Conservation (phyloP, 2,113 vertebrate species). For the Silurus glanis region DNA sequence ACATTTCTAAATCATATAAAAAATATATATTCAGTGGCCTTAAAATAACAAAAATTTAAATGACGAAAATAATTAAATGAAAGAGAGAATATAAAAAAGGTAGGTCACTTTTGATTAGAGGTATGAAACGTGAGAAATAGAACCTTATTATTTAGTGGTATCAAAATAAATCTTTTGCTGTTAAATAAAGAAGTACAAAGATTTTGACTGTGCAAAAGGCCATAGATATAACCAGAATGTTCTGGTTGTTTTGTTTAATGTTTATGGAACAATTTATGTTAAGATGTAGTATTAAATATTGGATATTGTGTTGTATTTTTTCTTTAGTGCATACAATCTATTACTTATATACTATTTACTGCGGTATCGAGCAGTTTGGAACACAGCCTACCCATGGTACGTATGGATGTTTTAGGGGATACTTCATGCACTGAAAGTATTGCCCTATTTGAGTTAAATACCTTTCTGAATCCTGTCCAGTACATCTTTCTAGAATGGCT, state of each 20-base stretch:
- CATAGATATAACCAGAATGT: background rate
- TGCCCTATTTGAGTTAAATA: background rate
- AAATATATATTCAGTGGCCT: background rate
- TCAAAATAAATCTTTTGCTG: background rate
- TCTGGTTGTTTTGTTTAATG: background rate
- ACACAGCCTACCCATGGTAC: background rate
- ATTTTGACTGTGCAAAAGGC: background rate
- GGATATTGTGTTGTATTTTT: background rate
- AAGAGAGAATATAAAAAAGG: too few relatives aligned
- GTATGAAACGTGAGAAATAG: too few relatives aligned
- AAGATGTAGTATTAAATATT: background rate
- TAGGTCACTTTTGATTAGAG: too few relatives aligned
- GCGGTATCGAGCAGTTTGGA: background rate
- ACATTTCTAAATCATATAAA: background rate
- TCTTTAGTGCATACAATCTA: background rate
- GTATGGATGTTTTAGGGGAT: background rate
- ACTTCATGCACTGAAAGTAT: background rate
- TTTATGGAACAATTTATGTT: background rate
- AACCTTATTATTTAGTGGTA: background rate
- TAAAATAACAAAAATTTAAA: background rate
- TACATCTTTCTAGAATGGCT: constrained; percentile 16
- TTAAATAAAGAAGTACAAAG: background rate
- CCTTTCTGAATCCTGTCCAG: background rate
- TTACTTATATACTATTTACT: background rate
- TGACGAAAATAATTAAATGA: background rate